A percentile compares a stretch with the other conserved stretches of the same genome.
Conservation (phyloP, 2,113 vertebrate genomes). For the Cyanocitta stelleri region DNA sequence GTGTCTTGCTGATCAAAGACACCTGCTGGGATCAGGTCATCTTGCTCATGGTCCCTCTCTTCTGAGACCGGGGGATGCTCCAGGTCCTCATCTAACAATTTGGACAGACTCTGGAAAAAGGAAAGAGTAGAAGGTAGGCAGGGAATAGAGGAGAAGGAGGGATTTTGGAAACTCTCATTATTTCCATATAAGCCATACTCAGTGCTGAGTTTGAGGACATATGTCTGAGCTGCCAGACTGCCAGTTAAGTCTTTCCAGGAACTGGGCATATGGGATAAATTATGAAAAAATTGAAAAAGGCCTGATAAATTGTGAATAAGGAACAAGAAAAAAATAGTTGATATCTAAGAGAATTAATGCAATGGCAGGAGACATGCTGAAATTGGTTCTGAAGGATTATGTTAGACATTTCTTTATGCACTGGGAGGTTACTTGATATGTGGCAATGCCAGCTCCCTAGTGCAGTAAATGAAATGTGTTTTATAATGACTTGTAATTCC, state of each 20-base stretch:
- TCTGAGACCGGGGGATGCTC: background rate
- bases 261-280: background rate
- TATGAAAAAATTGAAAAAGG: background rate
- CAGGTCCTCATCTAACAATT: conserved; percentile 39
- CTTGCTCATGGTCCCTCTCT: background rate
- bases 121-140: background rate
- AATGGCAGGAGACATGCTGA: background rate
- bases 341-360: background rate
- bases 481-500: background rate
- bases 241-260: background rate
- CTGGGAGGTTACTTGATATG: background rate
- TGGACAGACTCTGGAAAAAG: conserved; percentile 33
- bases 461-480: background rate
- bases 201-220: background rate
- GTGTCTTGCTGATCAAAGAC: background rate
- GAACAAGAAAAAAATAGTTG: background rate
- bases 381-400: background rate
- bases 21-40: background rate
- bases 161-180: background rate
- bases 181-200: background rate
- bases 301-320: background rate
- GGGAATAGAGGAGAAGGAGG: background rate
- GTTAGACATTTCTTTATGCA: background rate
- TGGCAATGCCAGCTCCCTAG: background rate
- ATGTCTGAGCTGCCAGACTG: background rate